Conservation (phyloP, 2,888 invertebrate genomes). For the Venusia cambrica region DNA sequence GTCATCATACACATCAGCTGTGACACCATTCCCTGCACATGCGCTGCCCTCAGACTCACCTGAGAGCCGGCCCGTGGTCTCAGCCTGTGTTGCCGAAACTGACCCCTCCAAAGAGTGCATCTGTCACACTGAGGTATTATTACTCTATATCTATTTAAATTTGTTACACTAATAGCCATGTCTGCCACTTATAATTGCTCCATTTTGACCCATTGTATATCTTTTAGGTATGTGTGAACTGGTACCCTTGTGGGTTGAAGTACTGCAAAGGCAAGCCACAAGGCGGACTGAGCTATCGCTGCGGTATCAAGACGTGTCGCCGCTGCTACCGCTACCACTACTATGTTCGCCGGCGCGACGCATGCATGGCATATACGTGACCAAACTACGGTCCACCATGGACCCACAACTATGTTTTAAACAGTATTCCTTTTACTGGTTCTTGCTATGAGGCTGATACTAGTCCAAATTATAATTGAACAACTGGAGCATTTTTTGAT, state of each 20-base stretch:
- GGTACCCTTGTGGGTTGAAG: slow-evolving; percentile 97
- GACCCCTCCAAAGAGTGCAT: slow-evolving; percentile 88
- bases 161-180: no score
- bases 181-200: no score
- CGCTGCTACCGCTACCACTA: slow-evolving; percentile 94
- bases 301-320: slow-evolving; percentile 97
- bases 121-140: slow-evolving; percentile 91
- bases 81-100: slow-evolving; percentile 84
- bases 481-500: slow-evolving; percentile 11
- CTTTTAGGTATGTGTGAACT: slow-evolving; percentile 88
- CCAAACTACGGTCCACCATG: slow-evolving; percentile 40
- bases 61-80: slow-evolving; percentile 57
- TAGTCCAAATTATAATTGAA: slow-evolving; percentile 14
- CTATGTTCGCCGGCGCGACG: slow-evolving; percentile 90
- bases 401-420: slow-evolving; percentile 30
- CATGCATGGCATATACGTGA: slow-evolving; percentile 61
- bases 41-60: slow-evolving; percentile 53
- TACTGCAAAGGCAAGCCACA: slow-evolving; percentile 93
- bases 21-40: slow-evolving; percentile 85
- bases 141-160: no score
- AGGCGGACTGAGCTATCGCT: slow-evolving; percentile 88
- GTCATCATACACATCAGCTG: slow-evolving; percentile 85
- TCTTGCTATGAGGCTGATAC: slow-evolving; percentile 16
- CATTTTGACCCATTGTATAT: no score
- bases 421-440: slow-evolving; percentile 12